phyloP scores from a whole-genome alignment of 2,888 invertebrate genomes.

The Scaptodrosophila latifasciaeformis region DNA sequence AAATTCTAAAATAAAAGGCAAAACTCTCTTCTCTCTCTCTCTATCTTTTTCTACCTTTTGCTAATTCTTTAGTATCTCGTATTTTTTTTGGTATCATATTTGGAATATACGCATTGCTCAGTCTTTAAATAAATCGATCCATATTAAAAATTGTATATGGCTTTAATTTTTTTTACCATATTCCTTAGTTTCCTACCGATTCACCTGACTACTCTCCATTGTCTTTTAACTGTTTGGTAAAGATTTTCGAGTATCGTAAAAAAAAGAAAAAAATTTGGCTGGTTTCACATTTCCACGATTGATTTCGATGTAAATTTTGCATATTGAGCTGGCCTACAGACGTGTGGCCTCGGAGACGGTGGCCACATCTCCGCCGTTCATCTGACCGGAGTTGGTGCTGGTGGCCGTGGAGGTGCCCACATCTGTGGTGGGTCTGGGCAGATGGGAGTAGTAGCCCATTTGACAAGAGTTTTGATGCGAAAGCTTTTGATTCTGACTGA shows the following conservation, averaged over 20 bases:
- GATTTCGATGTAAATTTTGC: slow-evolving; percentile 46
- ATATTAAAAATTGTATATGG: no score
- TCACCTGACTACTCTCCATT: slow-evolving; percentile 19
- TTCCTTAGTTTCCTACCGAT: no score
- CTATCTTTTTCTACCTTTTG: no score
- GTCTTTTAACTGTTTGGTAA: slow-evolving; percentile 10
- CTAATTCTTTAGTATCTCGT: no score
- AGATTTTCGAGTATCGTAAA: slow-evolving; percentile 30
- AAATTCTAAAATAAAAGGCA: no score
- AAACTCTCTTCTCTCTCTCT: no score
- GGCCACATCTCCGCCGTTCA: slow-evolving; percentile 73
- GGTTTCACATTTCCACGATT: slow-evolving; percentile 28
- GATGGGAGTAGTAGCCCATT: slow-evolving; percentile 73
- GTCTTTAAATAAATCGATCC: slow-evolving; percentile 58
- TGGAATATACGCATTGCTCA: slow-evolving; percentile 50
- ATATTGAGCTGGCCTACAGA: slow-evolving; percentile 75
- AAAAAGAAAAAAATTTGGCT: slow-evolving; percentile 47
- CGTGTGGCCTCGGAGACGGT: slow-evolving; percentile 84
- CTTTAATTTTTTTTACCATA: no score
- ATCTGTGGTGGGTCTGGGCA: slow-evolving; percentile 70
- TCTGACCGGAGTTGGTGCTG: slow-evolving; percentile 19
- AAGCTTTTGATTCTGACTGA: slow-evolving; percentile 63
- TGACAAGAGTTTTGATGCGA: slow-evolving; percentile 72
- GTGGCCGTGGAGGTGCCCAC: slow-evolving; percentile 61
- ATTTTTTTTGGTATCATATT: slow-evolving; percentile 33